Evolutionary conservation across 1,140 invertebrate genomes (phyloP).

Genomic region (Nilaparvata lugens): DNA sequence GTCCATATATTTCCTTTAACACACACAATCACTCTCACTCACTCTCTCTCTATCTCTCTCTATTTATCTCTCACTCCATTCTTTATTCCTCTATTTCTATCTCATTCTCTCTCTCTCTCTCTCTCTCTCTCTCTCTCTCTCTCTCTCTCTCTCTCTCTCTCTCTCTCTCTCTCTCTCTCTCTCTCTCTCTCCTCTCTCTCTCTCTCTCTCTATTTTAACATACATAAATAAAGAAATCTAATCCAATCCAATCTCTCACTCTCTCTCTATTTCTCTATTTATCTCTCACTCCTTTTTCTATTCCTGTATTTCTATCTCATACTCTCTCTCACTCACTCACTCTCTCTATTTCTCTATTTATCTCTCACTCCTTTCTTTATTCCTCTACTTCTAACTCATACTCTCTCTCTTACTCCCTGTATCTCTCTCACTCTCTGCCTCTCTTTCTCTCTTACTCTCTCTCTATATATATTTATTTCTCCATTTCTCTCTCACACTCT

Average conservation of each 20-base stretch:
- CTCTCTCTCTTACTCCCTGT: not conserved
- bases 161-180: not conserved
- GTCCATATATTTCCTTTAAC: not conserved
- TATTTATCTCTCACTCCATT: not conserved
- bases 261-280: not conserved
- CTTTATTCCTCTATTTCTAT: not conserved
- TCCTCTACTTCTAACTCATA: no score
- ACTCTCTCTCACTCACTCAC: not conserved
- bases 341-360: not conserved
- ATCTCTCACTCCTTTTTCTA: no score
- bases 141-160: not conserved
- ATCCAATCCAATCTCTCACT: not conserved
- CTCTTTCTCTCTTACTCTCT: not conserved
- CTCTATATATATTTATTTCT: not conserved
- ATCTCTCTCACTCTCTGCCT: no score
- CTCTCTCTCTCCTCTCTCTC: not conserved
- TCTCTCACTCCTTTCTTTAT: not conserved
- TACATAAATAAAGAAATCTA: no score
- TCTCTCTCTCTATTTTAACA: not conserved
- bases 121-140: not conserved
- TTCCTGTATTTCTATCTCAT: no score
- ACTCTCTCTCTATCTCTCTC: not conserved
- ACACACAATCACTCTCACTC: no score
- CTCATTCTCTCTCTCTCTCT: not conserved
- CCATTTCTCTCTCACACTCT: not conserved